A percentile compares a stretch with the other conserved stretches of the same genome.
These are phyloP conservation scores for Drosophila prolongata DNA, from an alignment of 2,888 invertebrate genomes.

Conservation along the genomic window DNA sequence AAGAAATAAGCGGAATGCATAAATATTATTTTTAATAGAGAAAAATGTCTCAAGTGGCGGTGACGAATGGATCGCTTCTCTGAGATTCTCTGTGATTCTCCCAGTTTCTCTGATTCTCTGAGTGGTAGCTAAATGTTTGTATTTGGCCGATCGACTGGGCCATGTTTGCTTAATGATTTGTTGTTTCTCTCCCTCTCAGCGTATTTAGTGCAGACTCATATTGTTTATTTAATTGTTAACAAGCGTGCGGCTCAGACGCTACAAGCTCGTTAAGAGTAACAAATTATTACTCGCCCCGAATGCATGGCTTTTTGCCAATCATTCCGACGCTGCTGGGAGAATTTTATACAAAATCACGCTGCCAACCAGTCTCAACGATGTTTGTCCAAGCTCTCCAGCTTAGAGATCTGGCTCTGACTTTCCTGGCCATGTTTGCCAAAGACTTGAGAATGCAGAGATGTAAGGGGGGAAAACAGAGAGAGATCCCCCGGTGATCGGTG, in stretches of 20 bases:
- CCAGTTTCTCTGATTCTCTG: background rate
- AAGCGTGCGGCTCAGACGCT: constrained; percentile 61
- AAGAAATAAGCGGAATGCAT: constrained; percentile 59
- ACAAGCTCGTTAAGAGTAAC: constrained; percentile 72
- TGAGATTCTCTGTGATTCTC: constrained; percentile 2
- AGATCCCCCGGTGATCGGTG: constrained; percentile 57
- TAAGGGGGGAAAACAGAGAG: constrained; percentile 5
- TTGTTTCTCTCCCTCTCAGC: constrained; percentile 53
- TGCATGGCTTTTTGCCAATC: constrained; percentile 70
- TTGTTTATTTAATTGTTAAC: constrained; percentile 80
- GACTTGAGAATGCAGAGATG: constrained; percentile 53
- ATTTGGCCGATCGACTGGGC: constrained; percentile 54
- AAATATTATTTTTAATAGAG: constrained; percentile 77
- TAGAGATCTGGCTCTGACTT: constrained; percentile 31
- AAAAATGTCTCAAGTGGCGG: constrained; percentile 72
- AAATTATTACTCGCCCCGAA: constrained; percentile 65
- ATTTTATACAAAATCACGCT: constrained; percentile 78
- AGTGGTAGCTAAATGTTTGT: constrained; percentile 66
- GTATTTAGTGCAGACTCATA: constrained; percentile 66
- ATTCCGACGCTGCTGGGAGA: constrained; percentile 57
- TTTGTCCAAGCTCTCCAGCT: constrained; percentile 65
- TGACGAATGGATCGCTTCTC: constrained; percentile 48
- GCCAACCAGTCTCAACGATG: constrained; percentile 81
- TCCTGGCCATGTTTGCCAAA: constrained; percentile 69
- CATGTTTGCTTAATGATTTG: constrained; percentile 80